Base-by-base conservation (phyloP, 2,113 vertebrate species). In the Podilymbus podiceps region DNA sequence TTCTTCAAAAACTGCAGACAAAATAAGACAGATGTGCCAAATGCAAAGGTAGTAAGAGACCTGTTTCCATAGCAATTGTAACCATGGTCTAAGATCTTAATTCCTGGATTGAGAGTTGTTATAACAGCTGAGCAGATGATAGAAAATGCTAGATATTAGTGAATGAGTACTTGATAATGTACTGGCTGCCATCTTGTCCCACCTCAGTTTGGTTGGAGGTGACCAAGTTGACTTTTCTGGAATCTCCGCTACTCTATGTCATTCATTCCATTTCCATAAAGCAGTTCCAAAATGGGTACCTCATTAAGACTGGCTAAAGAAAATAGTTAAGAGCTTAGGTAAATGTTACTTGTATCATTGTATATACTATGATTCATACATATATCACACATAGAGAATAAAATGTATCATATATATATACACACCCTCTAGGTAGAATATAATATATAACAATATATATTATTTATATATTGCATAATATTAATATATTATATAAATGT, bases 11-110 rank as follows among this genome's bases (percentile, higher is more conserved):
- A 87, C 18, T 55, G 58, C 88, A 53, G 90, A 35, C n/a, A 88
- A 85, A 97, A 67, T 86, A 86, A 95, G 95, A 89, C 83, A 95
- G 89, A 91, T 91, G 64, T 89, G 88, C 85, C 81, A 84, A 95
- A 95, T 86, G 79, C 76, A 90, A 95, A 92, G 72, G 62, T 71
- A 77, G 50, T 77, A 89, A 83, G 88, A 72, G 91, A 73, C n/a
- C 71, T 38, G 95, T 97, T 97, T 93, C 97, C 80, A 93, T 96
- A 95, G 95, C 95, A 87, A 95, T 97, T 63, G 89, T 90, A 90
- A 97, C 90, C 59, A 69, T 33, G 64, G 64, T 68, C 84, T 71
- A 40, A 74, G 62, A 74, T 75, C 58, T 64, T 84, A n/a, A 63
- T 96, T 82, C 60, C 75, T 94, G 88, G 59, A 9, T 59, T 21